phyloP scores from a whole-genome alignment of 2,113 vertebrate genomes.

The Agapornis roseicollis region DNA sequence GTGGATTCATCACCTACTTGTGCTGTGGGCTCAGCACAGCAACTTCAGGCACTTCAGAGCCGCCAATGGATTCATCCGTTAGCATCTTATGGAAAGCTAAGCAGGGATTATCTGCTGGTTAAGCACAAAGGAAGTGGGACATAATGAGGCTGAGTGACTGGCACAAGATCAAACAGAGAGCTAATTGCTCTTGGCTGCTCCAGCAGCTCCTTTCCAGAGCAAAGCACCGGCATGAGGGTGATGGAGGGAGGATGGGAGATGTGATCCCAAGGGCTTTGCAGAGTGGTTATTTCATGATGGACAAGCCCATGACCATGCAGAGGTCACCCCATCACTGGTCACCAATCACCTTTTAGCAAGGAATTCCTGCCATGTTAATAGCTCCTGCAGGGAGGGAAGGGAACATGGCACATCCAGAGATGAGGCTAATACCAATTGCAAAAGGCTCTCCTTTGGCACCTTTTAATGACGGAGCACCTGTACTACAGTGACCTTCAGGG shows the following conservation, averaged over 20 bases:
- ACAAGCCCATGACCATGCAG: fast-evolving
- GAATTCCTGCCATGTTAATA: background rate
- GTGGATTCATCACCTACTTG: fast-evolving
- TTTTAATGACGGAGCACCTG: background rate
- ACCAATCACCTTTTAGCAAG: background rate
- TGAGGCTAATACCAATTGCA: fast-evolving
- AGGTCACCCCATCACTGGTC: background rate
- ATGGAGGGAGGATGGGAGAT: background rate
- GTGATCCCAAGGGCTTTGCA: background rate
- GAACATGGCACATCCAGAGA: fast-evolving
- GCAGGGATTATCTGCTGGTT: background rate
- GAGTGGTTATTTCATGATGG: background rate
- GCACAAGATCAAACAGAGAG: background rate
- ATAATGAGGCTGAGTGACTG: background rate
- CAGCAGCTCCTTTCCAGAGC: background rate
- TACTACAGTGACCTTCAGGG: background rate
- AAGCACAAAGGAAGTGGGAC: background rate
- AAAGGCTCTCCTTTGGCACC: background rate
- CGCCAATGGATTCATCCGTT: background rate
- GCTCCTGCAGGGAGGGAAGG: fast-evolving
- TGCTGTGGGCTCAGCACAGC: background rate
- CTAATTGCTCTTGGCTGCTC: background rate
- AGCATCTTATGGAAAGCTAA: background rate
- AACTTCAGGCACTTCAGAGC: background rate
- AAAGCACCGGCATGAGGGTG: fast-evolving